phyloP scores from a whole-genome alignment of 2,113 vertebrate genomes.

The Menura novaehollandiae region DNA sequence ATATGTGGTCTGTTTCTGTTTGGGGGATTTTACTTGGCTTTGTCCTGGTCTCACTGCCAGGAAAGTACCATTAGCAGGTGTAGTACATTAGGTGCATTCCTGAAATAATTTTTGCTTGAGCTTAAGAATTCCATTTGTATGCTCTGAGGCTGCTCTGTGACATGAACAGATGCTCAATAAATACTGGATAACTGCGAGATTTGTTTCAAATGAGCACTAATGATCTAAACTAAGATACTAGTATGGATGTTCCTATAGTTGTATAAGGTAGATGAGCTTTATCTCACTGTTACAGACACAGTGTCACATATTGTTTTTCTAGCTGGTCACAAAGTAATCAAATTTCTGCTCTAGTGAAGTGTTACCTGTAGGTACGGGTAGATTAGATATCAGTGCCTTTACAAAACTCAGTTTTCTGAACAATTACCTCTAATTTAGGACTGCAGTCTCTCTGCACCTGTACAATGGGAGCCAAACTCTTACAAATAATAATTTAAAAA shows the following conservation, averaged over 20 bases:
- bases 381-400: not conserved
- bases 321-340: not conserved
- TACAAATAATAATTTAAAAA: not conserved
- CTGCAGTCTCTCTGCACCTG: not conserved
- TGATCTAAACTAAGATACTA: not conserved
- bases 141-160: not conserved
- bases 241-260: not conserved
- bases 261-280: not conserved
- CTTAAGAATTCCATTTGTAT: not conserved
- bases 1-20: not conserved
- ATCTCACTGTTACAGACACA: not conserved
- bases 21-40: not conserved
- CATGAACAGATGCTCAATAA: not conserved
- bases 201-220: not conserved
- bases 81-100: not conserved
- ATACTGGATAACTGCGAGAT: not conserved
- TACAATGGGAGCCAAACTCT: not conserved
- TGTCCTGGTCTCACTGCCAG: not conserved
- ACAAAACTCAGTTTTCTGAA: not conserved
- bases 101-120: not conserved
- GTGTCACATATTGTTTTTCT: not conserved
- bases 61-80: not conserved
- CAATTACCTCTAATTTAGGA: not conserved
- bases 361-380: not conserved
- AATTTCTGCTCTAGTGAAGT: not conserved